phyloP scores from a whole-genome alignment of 2,888 invertebrate species.

The Zeuzera pyrina region DNA sequence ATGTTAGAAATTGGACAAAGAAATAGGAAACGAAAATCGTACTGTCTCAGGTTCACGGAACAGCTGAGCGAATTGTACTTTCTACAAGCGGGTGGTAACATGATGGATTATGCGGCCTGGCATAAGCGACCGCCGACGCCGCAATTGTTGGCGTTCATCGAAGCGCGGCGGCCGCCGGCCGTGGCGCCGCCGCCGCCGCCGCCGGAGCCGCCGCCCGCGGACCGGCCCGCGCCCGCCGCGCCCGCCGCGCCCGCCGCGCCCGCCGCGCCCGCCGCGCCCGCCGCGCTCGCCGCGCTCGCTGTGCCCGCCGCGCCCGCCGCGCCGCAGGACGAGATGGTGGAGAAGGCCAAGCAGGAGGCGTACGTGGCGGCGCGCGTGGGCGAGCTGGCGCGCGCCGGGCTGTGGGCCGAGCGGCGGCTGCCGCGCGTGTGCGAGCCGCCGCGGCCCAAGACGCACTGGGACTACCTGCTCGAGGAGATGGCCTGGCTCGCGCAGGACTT shows the following conservation, averaged over 20 bases:
- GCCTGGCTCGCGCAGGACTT: constrained; percentile 98
- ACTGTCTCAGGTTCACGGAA: constrained; percentile 75
- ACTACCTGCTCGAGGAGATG: constrained; percentile 98
- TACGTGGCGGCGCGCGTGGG: constrained; percentile 93
- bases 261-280: constrained; percentile 67
- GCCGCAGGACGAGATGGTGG: constrained; percentile 49
- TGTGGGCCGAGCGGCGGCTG: constrained; percentile 94
- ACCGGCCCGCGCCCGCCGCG: constrained; percentile 53
- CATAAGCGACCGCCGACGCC: constrained; percentile 85
- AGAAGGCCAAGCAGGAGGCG: constrained; percentile 81
- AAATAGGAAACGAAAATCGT: constrained; percentile 5
- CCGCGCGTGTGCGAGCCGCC: constrained; percentile 94
- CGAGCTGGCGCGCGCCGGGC: constrained; percentile 93
- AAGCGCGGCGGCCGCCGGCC: constrained; percentile 77
- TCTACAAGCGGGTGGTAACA: constrained; percentile 88
- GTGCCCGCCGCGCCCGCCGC: constrained; percentile 72
- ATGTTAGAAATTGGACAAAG: too few species aligned
- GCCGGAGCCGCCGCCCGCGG: constrained; percentile 9
- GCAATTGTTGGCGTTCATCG: constrained; percentile 82
- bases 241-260: constrained; percentile 65
- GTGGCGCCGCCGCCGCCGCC: constrained; percentile 58
- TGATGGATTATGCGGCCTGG: constrained; percentile 91
- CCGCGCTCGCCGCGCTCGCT: constrained; percentile 57
- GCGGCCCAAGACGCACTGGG: constrained; percentile 96
- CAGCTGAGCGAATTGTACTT: constrained; percentile 89